These are phyloP conservation scores for Drosophila carrolli DNA, from an alignment of 1,140 invertebrate species.

Conservation along the genomic window DNA sequence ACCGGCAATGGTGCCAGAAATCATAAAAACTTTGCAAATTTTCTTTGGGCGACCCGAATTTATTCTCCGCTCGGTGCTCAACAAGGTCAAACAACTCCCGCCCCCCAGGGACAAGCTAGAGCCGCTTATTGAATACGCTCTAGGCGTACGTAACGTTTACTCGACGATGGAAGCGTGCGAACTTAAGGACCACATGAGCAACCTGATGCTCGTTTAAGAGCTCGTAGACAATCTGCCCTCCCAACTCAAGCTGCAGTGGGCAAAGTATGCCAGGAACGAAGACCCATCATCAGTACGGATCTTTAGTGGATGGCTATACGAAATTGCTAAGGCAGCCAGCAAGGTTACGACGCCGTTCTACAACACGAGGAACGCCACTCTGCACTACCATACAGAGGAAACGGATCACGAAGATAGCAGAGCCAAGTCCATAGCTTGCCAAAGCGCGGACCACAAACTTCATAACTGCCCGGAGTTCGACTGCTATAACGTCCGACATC, in stretches of 20 bases:
- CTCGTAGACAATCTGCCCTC: no score
- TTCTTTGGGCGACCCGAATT: no score
- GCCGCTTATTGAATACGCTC: neutral
- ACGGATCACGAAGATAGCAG: neutral
- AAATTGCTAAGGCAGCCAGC: constrained; percentile 1
- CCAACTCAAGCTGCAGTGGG: neutral
- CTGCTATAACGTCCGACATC: neutral
- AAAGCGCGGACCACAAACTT: neutral
- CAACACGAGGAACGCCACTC: neutral
- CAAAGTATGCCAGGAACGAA: neutral
- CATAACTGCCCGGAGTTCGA: no score
- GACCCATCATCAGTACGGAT: neutral
- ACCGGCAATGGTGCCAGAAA: neutral
- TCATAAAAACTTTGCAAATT: no score
- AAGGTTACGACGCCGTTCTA: neutral
- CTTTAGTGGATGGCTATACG: neutral
- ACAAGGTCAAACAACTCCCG: neutral
- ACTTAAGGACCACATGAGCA: no score
- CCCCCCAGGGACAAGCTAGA: neutral
- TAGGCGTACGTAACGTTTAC: neutral
- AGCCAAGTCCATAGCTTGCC: neutral
- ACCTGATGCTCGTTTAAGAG: no score
- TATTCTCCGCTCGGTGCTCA: no score
- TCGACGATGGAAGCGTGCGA: neutral
- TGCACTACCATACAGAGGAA: neutral